phyloP scores from a whole-genome alignment of 2,797 vertebrate species.

The Neomorphus geoffroyi region DNA sequence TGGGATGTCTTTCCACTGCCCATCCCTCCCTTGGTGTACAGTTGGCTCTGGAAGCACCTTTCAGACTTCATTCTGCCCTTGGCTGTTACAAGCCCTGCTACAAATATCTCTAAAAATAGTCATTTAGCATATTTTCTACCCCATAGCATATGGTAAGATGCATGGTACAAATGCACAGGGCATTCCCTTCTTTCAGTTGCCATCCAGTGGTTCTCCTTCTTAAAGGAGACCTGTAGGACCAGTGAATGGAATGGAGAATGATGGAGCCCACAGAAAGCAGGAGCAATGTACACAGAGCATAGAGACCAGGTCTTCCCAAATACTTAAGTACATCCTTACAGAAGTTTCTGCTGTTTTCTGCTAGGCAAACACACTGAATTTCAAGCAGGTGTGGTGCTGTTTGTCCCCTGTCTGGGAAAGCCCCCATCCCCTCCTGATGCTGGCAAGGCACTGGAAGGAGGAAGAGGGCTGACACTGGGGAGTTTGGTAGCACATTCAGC shows the following conservation, averaged over 20 bases:
- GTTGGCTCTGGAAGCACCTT: neutral
- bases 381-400: neutral
- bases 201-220: neutral
- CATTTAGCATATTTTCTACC: neutral
- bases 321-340: fast-evolving
- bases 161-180: neutral
- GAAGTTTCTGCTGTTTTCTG: neutral
- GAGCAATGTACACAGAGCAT: neutral
- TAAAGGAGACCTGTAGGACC: neutral
- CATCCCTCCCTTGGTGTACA: neutral
- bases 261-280: neutral
- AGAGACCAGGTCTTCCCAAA: neutral
- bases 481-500: neutral
- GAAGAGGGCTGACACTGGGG: neutral
- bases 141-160: neutral
- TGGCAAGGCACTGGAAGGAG: neutral
- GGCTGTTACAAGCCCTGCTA: neutral
- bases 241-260: neutral
- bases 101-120: neutral
- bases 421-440: fast-evolving
- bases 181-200: neutral
- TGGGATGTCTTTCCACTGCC: neutral
- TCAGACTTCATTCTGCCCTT: neutral
- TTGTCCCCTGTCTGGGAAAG: neutral
- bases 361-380: neutral